Evolutionary conservation across 2,797 vertebrate species (phyloP).

Genomic region (Rhynchonycteris naso): DNA sequence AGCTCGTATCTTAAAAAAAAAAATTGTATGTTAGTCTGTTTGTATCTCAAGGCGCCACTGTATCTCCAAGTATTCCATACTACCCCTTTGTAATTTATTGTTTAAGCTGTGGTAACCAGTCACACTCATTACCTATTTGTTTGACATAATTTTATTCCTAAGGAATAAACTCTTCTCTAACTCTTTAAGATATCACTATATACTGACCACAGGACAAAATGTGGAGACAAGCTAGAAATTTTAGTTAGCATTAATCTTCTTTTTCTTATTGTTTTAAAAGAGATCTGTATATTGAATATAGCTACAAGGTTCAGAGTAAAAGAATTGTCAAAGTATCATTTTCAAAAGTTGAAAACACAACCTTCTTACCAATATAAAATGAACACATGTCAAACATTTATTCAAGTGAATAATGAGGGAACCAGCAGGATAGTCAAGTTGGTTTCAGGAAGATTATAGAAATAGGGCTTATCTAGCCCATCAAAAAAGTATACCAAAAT

Average conservation of each 20-base stretch:
- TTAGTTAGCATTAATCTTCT: background rate
- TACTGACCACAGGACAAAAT: background rate
- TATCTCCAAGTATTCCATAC: background rate
- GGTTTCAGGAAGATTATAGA: background rate
- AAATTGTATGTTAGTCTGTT: no score
- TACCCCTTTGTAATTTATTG: background rate
- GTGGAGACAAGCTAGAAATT: background rate
- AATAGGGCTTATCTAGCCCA: background rate
- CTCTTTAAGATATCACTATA: background rate
- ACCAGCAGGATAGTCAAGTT: background rate
- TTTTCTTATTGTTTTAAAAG: background rate
- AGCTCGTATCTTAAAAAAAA: no score
- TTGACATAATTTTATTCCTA: background rate
- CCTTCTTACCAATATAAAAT: background rate
- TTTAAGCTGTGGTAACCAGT: background rate
- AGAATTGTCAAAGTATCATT: background rate
- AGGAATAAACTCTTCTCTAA: background rate
- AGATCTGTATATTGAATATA: background rate
- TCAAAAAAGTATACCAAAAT: background rate
- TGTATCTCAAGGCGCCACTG: no score
- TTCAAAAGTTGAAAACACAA: background rate
- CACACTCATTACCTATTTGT: background rate
- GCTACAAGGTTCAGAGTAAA: constrained; percentile 8
- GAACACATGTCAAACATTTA: background rate
- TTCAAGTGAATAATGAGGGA: background rate